Percentiles rank a stretch among this genome's conserved stretches.
Evolutionary conservation across 92 coral and sea anemone genomes (phyloP).

Genomic region (Virgularia gustaviana): DNA sequence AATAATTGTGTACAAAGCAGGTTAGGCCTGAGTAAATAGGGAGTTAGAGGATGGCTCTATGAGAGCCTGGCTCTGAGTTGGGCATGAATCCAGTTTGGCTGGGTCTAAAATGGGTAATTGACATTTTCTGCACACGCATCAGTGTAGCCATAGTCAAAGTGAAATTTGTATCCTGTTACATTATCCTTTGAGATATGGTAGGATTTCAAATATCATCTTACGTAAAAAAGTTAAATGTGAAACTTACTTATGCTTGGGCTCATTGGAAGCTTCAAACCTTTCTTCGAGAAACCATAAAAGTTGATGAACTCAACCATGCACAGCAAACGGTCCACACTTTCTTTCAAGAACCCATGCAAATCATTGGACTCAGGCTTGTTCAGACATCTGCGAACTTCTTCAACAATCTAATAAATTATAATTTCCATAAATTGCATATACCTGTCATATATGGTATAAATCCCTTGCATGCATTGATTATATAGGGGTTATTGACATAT

Average conservation of each 20-base stretch:
- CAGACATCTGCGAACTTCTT: slow-evolving; percentile 8
- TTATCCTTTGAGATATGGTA: not conserved
- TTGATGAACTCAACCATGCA: slow-evolving; percentile 1
- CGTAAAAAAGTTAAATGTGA: not conserved
- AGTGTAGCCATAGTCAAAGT: no score
- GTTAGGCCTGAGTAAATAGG: no score
- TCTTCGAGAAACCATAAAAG: slow-evolving; percentile 5
- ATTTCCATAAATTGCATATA: not conserved
- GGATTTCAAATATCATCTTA: no score
- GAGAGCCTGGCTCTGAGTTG: no score
- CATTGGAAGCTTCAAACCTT: not conserved
- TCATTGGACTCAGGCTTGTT: not conserved
- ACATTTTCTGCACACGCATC: no score
- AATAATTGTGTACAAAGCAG: no score
- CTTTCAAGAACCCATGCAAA: not conserved
- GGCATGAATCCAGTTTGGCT: no score
- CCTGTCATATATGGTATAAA: not conserved
- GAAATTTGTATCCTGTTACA: not conserved
- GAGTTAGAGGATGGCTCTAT: no score
- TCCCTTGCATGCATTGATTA: no score
- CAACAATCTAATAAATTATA: slow-evolving; percentile 4
- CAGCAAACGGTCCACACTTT: not conserved
- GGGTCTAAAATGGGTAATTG: no score
- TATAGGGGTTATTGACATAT: not conserved
- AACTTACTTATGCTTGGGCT: slow-evolving; percentile 10